Percentiles rank a stretch among this genome's conserved stretches.
Conservation (phyloP, 2,797 vertebrate genomes). For the Myotis findleyi region DNA sequence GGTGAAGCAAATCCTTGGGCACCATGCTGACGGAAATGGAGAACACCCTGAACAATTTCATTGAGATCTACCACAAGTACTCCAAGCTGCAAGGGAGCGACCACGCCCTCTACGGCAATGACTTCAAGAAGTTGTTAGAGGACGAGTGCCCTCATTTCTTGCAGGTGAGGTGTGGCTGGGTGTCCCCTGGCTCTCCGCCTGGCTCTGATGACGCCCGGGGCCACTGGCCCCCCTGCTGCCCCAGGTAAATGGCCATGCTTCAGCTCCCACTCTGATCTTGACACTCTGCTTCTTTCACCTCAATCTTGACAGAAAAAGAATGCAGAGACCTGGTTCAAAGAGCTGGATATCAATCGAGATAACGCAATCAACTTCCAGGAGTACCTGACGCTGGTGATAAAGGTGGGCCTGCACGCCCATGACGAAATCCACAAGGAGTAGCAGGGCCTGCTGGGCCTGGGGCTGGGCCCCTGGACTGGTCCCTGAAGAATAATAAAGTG, state of each 20-base stretch:
- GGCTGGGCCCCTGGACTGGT: not conserved
- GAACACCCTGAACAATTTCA: not conserved
- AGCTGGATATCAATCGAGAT: slow-evolving; percentile 72
- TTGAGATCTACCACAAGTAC: slow-evolving; percentile 56
- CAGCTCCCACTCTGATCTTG: not conserved
- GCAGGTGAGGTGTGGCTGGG: slow-evolving; percentile 46
- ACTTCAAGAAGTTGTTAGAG: slow-evolving; percentile 52
- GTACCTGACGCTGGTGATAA: slow-evolving; percentile 32
- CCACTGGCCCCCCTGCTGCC: accelerated
- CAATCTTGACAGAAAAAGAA: slow-evolving; percentile 61
- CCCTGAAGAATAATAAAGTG: slow-evolving; percentile 68
- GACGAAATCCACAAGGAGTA: slow-evolving; percentile 43
- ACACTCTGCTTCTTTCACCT: not conserved
- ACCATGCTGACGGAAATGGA: slow-evolving; percentile 70
- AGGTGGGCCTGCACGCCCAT: not conserved
- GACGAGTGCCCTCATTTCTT: not conserved
- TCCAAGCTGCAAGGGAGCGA: not conserved
- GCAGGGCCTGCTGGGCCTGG: not conserved
- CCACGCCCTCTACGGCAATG: slow-evolving; percentile 9
- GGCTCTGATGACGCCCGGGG: not conserved
- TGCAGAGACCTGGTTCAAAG: slow-evolving; percentile 36
- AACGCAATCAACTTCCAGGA: slow-evolving; percentile 66
- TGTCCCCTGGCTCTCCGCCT: not conserved
- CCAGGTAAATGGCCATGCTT: not conserved
- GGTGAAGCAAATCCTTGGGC: not conserved